Percentiles rank a stretch among this genome's conserved stretches.
phyloP scores from a whole-genome alignment of 2,888 invertebrate genomes.

The Acrobasis consociella region DNA sequence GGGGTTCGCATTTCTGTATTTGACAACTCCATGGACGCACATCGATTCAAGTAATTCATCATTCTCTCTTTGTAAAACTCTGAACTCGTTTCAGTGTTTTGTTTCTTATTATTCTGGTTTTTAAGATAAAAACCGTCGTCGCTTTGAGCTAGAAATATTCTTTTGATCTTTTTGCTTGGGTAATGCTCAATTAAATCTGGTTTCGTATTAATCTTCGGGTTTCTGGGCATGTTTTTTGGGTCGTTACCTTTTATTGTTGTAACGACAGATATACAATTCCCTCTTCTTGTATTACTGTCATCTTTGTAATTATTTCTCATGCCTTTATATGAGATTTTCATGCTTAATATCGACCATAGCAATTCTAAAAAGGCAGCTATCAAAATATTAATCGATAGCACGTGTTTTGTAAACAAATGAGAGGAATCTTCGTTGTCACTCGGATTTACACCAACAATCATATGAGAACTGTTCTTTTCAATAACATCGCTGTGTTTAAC shows the following conservation, averaged over 20 bases:
- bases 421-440: slow-evolving; percentile 45
- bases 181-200: slow-evolving; percentile 81
- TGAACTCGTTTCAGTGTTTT: slow-evolving; percentile 68
- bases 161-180: slow-evolving; percentile 78
- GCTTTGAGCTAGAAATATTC: slow-evolving; percentile 72
- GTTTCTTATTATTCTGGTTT: slow-evolving; percentile 74
- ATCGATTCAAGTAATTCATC: slow-evolving; percentile 71
- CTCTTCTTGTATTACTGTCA: slow-evolving; percentile 69
- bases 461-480: slow-evolving; percentile 64
- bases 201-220: slow-evolving; percentile 69
- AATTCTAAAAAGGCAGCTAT: slow-evolving; percentile 82
- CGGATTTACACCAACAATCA: slow-evolving; percentile 58
- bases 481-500: slow-evolving; percentile 65
- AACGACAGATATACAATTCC: slow-evolving; percentile 78
- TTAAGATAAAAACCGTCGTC: slow-evolving; percentile 72
- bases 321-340: slow-evolving; percentile 83
- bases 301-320: slow-evolving; percentile 84
- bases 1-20: slow-evolving; percentile 60
- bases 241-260: slow-evolving; percentile 82
- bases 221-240: slow-evolving; percentile 61
- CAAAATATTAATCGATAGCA: slow-evolving; percentile 82
- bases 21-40: slow-evolving; percentile 63
- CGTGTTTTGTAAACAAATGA: slow-evolving; percentile 66
- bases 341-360: slow-evolving; percentile 83
- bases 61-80: slow-evolving; percentile 76